These are phyloP conservation scores for Microtus oregoni DNA, from an alignment of 2,113 vertebrate species.

Conservation along the genomic window DNA sequence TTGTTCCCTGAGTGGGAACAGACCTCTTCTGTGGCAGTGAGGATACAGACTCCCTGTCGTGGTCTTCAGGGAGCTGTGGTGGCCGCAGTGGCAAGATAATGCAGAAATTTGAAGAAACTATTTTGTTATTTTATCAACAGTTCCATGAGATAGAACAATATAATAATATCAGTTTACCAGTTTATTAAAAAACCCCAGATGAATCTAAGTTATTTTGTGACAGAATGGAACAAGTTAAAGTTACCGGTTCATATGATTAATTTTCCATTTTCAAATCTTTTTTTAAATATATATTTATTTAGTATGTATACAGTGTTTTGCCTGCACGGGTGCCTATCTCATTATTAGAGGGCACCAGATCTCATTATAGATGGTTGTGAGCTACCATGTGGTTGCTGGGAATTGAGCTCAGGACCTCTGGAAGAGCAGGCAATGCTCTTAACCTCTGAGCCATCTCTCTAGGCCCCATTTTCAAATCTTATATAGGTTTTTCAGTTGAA, in stretches of 20 bases:
- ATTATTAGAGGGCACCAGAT: no score
- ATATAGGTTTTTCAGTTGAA: not conserved
- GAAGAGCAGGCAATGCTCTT: no score
- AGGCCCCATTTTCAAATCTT: not conserved
- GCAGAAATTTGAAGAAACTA: not conserved
- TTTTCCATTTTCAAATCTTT: not conserved
- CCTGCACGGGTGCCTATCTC: no score
- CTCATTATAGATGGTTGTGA: no score
- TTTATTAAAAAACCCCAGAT: not conserved
- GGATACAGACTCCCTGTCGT: not conserved
- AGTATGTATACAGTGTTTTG: no score
- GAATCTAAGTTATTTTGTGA: not conserved
- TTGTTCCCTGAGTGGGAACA: not conserved
- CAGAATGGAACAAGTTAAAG: not conserved
- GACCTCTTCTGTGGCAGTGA: not conserved
- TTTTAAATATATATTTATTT: no score
- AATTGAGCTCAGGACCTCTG: no score
- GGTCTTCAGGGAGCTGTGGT: not conserved
- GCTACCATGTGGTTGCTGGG: no score
- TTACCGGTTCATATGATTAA: not conserved
- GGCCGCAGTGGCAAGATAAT: not conserved
- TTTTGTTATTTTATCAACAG: not conserved
- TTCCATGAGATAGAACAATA: not conserved
- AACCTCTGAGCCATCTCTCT: no score
- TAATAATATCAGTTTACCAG: not conserved